phyloP scores from a whole-genome alignment of 2,888 invertebrate species.

The Xanthorhoe designata region DNA sequence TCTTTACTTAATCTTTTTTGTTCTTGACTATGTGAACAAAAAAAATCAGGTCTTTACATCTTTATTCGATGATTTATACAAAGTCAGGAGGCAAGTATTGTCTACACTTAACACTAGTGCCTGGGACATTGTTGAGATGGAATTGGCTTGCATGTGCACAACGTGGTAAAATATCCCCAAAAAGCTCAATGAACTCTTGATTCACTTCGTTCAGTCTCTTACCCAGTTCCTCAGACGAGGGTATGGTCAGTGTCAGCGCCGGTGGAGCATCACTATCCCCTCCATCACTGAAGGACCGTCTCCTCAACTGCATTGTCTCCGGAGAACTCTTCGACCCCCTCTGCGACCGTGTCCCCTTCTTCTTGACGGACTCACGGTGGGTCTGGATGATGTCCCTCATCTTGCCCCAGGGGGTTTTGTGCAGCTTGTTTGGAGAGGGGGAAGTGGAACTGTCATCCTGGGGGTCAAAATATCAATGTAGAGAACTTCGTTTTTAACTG shows the following conservation, averaged over 20 bases:
- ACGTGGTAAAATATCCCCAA: no score
- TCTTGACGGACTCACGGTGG: slow-evolving; percentile 88
- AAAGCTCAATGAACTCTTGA: no score
- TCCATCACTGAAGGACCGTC: slow-evolving; percentile 79
- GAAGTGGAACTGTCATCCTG: slow-evolving; percentile 83
- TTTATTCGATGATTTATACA: no score
- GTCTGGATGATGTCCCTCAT: slow-evolving; percentile 92
- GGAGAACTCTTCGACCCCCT: slow-evolving; percentile 74
- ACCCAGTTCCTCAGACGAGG: slow-evolving; percentile 86
- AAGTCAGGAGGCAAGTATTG: no score
- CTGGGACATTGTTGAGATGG: no score
- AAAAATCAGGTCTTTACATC: no score
- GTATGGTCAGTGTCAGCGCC: slow-evolving; percentile 85
- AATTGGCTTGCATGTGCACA: no score
- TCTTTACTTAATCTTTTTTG: no score
- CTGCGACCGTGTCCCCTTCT: slow-evolving; percentile 61
- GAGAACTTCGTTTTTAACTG: background rate
- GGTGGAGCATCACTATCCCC: slow-evolving; percentile 80
- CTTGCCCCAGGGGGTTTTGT: slow-evolving; percentile 91
- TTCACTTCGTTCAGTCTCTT: slow-evolving; percentile 30
- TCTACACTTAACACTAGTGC: no score
- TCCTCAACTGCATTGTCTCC: slow-evolving; percentile 68
- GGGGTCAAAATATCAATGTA: background rate
- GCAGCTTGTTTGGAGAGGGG: slow-evolving; percentile 81
- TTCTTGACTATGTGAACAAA: no score